Evolutionary conservation across 1,140 invertebrate species (phyloP).

Genomic region (Zaprionus inermis): DNA sequence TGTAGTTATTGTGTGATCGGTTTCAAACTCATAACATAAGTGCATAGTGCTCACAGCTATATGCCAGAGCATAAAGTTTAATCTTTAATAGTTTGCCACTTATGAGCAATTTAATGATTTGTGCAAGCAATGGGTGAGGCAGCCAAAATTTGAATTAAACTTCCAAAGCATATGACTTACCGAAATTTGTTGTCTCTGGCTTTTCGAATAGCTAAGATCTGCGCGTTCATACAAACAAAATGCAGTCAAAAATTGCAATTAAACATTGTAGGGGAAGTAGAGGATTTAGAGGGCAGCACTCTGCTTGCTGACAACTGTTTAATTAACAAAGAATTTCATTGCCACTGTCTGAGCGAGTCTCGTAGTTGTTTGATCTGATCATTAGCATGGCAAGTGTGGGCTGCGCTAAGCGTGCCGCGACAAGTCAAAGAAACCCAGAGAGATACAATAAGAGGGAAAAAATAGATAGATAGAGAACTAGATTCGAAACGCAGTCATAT

Average conservation of each 20-base stretch:
- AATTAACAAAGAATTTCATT: slow-evolving; percentile 48
- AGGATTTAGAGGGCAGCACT: neutral
- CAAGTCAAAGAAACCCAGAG: neutral
- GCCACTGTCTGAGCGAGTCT: slow-evolving; percentile 8
- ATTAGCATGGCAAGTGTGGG: slow-evolving; percentile 40
- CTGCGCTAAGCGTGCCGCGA: slow-evolving; percentile 19
- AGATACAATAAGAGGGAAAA: neutral
- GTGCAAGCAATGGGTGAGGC: no score
- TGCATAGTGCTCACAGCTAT: no score
- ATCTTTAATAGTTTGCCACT: no score
- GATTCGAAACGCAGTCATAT: slow-evolving; percentile 44
- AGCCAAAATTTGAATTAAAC: no score
- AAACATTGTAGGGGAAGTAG: neutral
- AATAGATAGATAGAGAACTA: slow-evolving; percentile 21
- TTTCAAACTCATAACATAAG: no score
- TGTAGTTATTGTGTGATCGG: no score
- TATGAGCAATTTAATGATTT: no score
- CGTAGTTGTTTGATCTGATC: slow-evolving; percentile 27
- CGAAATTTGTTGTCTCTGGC: no score
- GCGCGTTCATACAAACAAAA: neutral
- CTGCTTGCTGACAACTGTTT: slow-evolving; percentile 40
- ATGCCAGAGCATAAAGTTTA: neutral
- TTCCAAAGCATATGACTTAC: no score
- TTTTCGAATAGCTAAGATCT: no score
- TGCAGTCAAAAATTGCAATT: slow-evolving; percentile 14